phyloP scores from a whole-genome alignment of 2,888 invertebrate species.

The Malthinus seriepunctatus region DNA sequence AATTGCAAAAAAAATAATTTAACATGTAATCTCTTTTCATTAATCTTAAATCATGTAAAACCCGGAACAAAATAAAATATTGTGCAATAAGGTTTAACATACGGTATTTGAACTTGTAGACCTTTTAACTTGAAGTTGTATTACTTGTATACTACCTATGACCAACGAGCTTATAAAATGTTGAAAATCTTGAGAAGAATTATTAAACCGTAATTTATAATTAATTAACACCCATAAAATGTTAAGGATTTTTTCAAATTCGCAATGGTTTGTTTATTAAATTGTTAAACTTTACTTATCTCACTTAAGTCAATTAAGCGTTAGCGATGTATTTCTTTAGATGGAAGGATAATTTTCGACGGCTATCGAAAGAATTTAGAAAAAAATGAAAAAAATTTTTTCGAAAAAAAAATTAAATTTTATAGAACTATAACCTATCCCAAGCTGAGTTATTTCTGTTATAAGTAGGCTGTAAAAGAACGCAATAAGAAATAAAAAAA shows the following conservation, averaged over 20 bases:
- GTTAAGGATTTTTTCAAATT: background rate
- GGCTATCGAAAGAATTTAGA: background rate
- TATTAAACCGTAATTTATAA: background rate
- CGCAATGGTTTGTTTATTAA: no score
- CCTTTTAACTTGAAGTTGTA: constrained; percentile 49
- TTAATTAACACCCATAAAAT: background rate
- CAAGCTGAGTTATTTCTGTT: constrained; percentile 56
- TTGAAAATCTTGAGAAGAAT: background rate
- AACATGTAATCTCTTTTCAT: constrained; percentile 32
- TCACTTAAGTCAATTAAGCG: no score
- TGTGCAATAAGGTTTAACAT: constrained; percentile 32
- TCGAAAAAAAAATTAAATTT: constrained; percentile 46
- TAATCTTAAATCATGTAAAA: constrained; percentile 36
- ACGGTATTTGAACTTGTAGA: constrained; percentile 51
- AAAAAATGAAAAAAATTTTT: constrained; percentile 33
- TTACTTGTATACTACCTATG: constrained; percentile 12
- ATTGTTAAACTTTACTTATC: no score
- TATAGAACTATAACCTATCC: constrained; percentile 54
- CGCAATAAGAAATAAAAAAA: constrained; percentile 53
- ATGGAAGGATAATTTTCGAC: background rate
- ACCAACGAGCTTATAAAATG: background rate
- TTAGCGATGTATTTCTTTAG: background rate
- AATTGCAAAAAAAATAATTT: background rate
- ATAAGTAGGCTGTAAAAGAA: constrained; percentile 56
- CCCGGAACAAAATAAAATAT: constrained; percentile 35